phyloP scores from a whole-genome alignment of 2,113 vertebrate species.

The Carettochelys insculpta region DNA sequence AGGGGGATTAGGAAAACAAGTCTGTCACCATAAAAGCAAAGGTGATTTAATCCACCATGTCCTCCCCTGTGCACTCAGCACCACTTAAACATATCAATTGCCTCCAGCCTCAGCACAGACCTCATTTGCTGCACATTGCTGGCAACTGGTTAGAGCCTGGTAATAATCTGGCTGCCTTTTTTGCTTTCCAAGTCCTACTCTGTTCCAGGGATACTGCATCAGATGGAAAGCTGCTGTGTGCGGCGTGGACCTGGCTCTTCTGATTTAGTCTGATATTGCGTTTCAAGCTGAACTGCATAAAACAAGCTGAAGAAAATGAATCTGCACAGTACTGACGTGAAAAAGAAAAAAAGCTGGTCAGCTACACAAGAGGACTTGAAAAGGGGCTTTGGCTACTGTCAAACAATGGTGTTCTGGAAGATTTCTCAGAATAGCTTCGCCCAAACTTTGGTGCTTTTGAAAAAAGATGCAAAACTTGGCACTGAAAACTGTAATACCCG shows the following conservation, averaged over 20 bases:
- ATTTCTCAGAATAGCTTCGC: constrained; percentile 14
- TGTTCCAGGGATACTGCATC: accelerated
- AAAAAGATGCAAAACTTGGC: neutral
- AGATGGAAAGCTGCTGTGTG: neutral
- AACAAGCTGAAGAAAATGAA: neutral
- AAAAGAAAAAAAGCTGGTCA: constrained; percentile 15
- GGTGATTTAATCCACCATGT: neutral
- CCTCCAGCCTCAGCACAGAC: neutral
- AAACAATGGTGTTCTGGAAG: neutral
- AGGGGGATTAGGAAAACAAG: neutral
- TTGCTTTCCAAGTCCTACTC: neutral
- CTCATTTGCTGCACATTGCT: neutral
- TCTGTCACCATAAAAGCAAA: neutral
- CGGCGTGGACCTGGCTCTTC: neutral
- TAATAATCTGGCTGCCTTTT: neutral
- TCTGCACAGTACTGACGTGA: constrained; percentile 6
- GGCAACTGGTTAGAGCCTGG: no score
- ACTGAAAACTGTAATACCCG: neutral
- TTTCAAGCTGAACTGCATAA: neutral
- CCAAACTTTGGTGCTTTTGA: neutral
- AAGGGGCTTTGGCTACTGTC: accelerated
- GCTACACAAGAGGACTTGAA: constrained; percentile 4
- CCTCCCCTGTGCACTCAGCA: neutral
- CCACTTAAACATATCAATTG: neutral
- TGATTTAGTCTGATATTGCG: neutral